A percentile compares a stretch with the other conserved stretches of the same genome.
phyloP scores from a whole-genome alignment of 1,140 invertebrate species.

The Drosophila kanapiae region DNA sequence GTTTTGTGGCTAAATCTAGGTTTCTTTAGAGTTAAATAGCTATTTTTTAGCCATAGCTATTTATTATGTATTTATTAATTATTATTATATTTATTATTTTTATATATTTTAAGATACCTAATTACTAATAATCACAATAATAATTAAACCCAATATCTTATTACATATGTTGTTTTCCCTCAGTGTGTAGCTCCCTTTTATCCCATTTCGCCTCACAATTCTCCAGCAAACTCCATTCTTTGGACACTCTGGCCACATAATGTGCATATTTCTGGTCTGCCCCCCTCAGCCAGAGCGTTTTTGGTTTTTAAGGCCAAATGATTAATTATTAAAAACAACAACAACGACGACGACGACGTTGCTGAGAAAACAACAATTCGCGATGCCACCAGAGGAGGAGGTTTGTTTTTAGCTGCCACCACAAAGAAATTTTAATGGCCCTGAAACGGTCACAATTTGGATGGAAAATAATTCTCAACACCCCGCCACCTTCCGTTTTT shows the following conservation, averaged over 20 bases:
- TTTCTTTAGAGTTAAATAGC: too few relatives aligned
- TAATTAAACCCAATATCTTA: not conserved
- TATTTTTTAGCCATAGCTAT: too few relatives aligned
- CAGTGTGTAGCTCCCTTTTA: not conserved
- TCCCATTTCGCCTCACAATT: not conserved
- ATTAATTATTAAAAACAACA: conserved; percentile 75
- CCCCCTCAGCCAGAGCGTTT: conserved; percentile 19
- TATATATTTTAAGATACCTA: too few relatives aligned
- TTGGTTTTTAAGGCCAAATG: conserved; percentile 74
- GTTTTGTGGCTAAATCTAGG: too few relatives aligned
- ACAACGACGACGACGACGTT: conserved; percentile 16
- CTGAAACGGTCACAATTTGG: conserved; percentile 29
- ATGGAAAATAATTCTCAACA: conserved; percentile 6
- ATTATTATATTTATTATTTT: too few relatives aligned
- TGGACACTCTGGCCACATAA: conserved; percentile 59
- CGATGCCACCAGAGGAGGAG: conserved; percentile 11
- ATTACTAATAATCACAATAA: not conserved
- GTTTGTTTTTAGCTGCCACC: conserved; percentile 7
- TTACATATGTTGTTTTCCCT: not conserved
- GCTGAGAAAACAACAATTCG: conserved; percentile 31
- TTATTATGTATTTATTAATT: too few relatives aligned
- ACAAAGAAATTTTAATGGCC: conserved; percentile 51
- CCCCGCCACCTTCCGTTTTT: not conserved
- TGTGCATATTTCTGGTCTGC: conserved; percentile 72
- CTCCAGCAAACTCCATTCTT: conserved; percentile 13